These are phyloP conservation scores for Corythaixoides concolor DNA, from an alignment of 2,113 vertebrate genomes.

Conservation along the genomic window DNA sequence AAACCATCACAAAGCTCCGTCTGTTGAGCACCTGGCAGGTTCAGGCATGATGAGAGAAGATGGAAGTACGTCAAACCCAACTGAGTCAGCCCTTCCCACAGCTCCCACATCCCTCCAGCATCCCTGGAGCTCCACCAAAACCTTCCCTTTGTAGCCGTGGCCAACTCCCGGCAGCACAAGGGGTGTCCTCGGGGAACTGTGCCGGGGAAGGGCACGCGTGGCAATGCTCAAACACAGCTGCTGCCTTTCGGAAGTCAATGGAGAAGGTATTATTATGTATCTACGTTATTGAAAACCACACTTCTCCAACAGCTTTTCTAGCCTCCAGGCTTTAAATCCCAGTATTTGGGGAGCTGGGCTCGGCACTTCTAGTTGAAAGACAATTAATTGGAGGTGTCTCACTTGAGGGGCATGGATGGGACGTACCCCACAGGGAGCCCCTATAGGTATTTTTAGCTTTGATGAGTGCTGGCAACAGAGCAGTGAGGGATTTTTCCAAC, in stretches of 20 bases:
- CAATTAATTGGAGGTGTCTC: background rate
- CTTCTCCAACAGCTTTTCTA: background rate
- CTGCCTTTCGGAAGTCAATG: background rate
- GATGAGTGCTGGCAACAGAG: background rate
- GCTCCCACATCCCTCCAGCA: background rate
- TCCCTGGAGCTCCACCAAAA: background rate
- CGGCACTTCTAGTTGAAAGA: background rate
- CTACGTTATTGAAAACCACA: background rate
- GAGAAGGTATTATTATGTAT: background rate
- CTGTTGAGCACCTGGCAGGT: background rate
- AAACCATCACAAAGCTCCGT: too few species aligned
- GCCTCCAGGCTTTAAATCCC: background rate
- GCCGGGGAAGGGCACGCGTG: accelerated
- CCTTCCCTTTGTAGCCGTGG: background rate
- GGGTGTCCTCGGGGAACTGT: background rate
- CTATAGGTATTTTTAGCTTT: background rate
- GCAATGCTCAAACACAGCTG: background rate
- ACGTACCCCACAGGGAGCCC: background rate
- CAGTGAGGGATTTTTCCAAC: accelerated
- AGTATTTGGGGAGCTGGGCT: background rate
- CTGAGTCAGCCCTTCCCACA: background rate
- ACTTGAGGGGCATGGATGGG: background rate
- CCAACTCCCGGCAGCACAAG: background rate
- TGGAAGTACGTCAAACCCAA: accelerated
- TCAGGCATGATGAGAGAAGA: background rate